These are phyloP conservation scores for Scolopax bukidnonensis DNA, from an alignment of 2,797 vertebrate genomes.

Conservation along the genomic window DNA sequence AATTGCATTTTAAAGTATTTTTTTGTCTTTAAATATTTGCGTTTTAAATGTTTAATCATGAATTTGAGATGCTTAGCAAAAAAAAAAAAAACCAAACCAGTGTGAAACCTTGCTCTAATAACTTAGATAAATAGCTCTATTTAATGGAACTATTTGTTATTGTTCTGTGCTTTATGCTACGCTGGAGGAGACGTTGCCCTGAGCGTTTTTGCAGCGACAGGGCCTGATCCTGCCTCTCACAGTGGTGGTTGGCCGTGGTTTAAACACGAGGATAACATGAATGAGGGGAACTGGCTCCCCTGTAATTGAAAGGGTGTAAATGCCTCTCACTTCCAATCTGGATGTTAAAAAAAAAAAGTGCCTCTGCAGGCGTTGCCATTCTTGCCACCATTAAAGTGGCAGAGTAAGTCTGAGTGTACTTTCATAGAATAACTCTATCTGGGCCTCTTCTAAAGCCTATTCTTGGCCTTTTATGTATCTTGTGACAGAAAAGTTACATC, in stretches of 20 bases:
- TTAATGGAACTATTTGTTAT: background rate
- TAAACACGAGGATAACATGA: background rate
- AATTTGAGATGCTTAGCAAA: background rate
- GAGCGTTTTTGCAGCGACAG: background rate
- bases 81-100: background rate
- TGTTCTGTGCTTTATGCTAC: background rate
- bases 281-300: too few relatives aligned
- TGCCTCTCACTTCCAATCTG: too few relatives aligned
- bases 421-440: background rate
- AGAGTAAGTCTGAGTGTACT: background rate
- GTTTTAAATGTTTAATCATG: background rate
- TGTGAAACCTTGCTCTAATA: background rate
- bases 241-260: background rate
- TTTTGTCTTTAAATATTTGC: background rate
- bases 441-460: background rate
- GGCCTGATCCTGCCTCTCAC: background rate
- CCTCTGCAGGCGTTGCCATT: too few relatives aligned
- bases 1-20: background rate
- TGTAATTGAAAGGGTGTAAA: too few relatives aligned
- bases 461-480: background rate
- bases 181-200: background rate
- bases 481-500: slow-evolving; percentile 67
- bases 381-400: too few relatives aligned
- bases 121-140: background rate
- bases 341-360: too few relatives aligned